These are phyloP conservation scores for Phallusia fumigata DNA, from an alignment of 23 tunicate genomes.

Conservation along the genomic window DNA sequence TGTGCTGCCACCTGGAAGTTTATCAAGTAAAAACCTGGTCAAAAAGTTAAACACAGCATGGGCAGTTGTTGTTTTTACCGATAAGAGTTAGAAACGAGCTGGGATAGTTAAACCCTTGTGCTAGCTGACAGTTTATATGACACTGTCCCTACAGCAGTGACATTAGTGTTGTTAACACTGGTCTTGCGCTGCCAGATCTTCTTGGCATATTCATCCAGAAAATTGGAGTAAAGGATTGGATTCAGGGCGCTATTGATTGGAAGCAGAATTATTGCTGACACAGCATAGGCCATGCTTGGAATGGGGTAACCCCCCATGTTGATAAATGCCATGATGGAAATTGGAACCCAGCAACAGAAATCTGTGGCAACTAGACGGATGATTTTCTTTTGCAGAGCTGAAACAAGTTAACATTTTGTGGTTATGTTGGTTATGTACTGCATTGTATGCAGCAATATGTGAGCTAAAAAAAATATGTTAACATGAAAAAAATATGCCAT, in stretches of 20 bases:
- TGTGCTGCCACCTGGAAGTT: too few relatives aligned
- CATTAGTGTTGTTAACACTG: neutral
- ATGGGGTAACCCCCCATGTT: constrained; percentile 9
- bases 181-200: constrained; percentile 4
- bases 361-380: constrained; percentile 20
- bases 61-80: too few relatives aligned
- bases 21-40: too few relatives aligned
- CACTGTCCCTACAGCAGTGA: neutral
- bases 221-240: constrained; percentile 24
- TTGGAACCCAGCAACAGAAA: constrained; percentile 26
- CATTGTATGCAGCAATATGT: too few relatives aligned
- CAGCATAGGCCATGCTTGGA: constrained; percentile 14
- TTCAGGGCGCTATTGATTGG: constrained; percentile 28
- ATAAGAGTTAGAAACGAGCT: too few relatives aligned
- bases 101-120: neutral
- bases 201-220: constrained; percentile 10
- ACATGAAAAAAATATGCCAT: too few relatives aligned
- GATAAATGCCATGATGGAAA: constrained; percentile 27
- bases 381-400: constrained; percentile 20
- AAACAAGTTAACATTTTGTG: neutral
- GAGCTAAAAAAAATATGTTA: too few relatives aligned
- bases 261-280: constrained; percentile 19
- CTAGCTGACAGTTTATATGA: neutral
- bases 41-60: too few relatives aligned
- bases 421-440: too few relatives aligned